A percentile compares a stretch with the other conserved stretches of the same genome.
Conservation (phyloP, 2,888 invertebrate genomes). For the Spilosoma lubricipeda region DNA sequence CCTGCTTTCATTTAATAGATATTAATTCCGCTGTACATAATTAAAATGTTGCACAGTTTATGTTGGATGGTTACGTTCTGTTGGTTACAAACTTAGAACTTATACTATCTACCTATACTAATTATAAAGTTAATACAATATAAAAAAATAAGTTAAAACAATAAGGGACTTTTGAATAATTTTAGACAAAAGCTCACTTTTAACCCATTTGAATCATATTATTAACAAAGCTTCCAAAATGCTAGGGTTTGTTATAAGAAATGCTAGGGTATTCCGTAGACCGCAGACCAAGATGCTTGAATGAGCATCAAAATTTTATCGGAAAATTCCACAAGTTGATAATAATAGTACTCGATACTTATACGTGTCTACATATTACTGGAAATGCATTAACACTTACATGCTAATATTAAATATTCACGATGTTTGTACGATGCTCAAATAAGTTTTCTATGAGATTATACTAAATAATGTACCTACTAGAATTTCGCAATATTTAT, state of each 20-base stretch:
- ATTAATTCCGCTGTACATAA: not conserved
- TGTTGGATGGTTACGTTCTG: not conserved
- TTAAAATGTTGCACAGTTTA: not conserved
- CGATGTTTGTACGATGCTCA: not conserved
- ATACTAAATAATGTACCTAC: not conserved
- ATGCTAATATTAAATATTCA: not conserved
- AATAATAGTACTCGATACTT: not conserved
- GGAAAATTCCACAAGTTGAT: not conserved
- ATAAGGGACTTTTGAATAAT: no score
- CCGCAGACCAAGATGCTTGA: no score
- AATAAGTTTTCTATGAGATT: not conserved
- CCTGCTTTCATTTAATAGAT: slow-evolving; percentile 1
- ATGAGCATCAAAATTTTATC: not conserved
- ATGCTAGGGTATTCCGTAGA: no score
- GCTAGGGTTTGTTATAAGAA: no score
- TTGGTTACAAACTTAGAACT: not conserved
- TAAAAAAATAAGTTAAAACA: no score
- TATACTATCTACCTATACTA: not conserved
- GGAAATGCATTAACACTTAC: not conserved
- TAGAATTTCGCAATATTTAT: not conserved
- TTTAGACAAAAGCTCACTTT: no score
- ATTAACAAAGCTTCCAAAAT: no score
- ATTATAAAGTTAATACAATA: no score
- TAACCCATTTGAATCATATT: no score
- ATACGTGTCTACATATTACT: not conserved